Evolutionary conservation across 2,797 vertebrate genomes (phyloP), one percentile per base, ranked within the genome.

Genomic region (Anas acuta): DNA sequence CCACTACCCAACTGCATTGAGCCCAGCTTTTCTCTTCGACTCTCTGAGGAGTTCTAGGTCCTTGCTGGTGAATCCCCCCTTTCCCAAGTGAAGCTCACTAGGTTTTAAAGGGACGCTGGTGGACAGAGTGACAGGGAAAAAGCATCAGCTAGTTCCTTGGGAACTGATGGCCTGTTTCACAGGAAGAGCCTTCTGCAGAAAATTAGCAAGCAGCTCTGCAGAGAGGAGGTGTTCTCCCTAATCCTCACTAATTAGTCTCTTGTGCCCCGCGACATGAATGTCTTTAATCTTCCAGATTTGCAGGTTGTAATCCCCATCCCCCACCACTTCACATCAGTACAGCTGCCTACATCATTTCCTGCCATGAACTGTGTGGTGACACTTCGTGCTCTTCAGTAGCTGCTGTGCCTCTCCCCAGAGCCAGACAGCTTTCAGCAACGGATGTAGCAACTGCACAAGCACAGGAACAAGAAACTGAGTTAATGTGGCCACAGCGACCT

Each of bases 271-370:
- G 0, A 57, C 22, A 33, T 4, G 23, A 39, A 25, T 49, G 13
- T 53, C 89, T 30, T 66, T 60, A 79, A 64, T 16, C 57, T 71
- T 71, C 35, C 35, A 71, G 35, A 43, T 53, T 45, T 70, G 32
- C 60, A 85, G 39, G 37, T 39, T 45, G 39, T n/a, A 60, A 37
- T 87, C 87, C 75, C 74, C 64, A 81, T n/a, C 47, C 80, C 30
- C 74, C 53, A 43, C n/a, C 43, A 41, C 5, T 65, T 89, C 61
- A 79, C 78, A 90, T 67, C 60, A 82, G 5, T 35, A 76, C 56
- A 76, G 37, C 87, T 73, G 77, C 56, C 66, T 56, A 72, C 67
- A 57, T 67, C 18, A 84, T 66, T 95, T 96, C 93, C 93, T 96
- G 93, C 57, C 21, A 6, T 65, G 39, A 79, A 82, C 47, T 60